Base-by-base conservation (phyloP, 1,140 invertebrate species). In the Colletes gigas region DNA sequence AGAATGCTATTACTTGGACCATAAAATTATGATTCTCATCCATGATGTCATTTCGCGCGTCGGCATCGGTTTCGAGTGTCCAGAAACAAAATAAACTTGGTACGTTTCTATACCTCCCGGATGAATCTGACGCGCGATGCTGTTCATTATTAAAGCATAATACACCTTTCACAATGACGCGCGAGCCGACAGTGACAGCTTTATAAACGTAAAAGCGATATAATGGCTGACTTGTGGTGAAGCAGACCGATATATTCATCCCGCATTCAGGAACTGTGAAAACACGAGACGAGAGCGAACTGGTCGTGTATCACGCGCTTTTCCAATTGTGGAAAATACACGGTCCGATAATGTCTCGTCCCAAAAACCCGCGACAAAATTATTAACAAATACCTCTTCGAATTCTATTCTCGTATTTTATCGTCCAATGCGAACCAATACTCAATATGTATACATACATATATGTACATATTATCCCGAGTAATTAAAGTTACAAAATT, bases 121-220 rank as follows among this genome's bases (percentile, higher is more conserved):
- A 87, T 87, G 86, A 87, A 87, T 87, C 81, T 84, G 85, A 87
- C 84, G 69, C 71, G 82, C 52, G 81, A 70, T 80, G 78, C 60
- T 79, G 83, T 84, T 78, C 81, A 88, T 89, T 89, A 89, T 89
- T 84, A 81, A 81, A 82, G 77, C 78, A 89, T 89, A 89, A 89
- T 89, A 89, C 88, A 86, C 86, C 82, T 89, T 89, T 89, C 88
- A 88, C 79, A 81, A 78, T 83, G 65, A 59, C 55, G 60, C 59
- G 62, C 73, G 81, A 78, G 71, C 62, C 82, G 83, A 84, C 70
- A 67, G 72, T 88, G 81, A 88, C 81, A 85, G 84, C 79, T 83
- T 78, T 85, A 87, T 89, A 88, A 89, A 90, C 85, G 85, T 76
- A 75, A 88, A 86, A 83, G 81, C 86, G 87, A 89, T 88, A 88